Conservation (phyloP, 1,140 invertebrate genomes). For the Sinonovacula constricta region DNA sequence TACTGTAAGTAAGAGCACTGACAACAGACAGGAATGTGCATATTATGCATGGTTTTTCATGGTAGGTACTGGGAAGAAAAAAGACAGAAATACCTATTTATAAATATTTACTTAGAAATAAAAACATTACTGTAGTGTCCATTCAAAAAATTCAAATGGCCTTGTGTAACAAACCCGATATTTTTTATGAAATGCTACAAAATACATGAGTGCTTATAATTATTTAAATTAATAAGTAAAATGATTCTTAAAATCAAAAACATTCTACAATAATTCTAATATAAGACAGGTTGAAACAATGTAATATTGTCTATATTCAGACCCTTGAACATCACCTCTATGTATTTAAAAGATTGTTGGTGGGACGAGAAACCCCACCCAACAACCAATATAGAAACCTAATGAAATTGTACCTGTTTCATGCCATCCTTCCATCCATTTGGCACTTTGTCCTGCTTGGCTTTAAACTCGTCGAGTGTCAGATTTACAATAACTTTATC, state of each 20-base stretch:
- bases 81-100: no score
- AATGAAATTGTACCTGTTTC: constrained; percentile 34
- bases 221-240: background rate
- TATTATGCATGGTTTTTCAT: no score
- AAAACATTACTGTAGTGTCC: no score
- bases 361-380: no score
- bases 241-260: background rate
- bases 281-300: background rate
- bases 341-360: background rate
- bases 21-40: no score
- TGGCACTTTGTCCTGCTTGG: constrained; percentile 18
- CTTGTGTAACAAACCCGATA: no score
- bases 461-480: constrained; percentile 29
- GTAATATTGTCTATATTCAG: background rate
- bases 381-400: background rate
- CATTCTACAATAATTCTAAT: background rate
- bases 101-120: no score
- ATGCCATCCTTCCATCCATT: constrained; percentile 36
- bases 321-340: background rate
- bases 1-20: no score
- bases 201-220: no score
- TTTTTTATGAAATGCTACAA: no score
- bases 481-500: constrained; percentile 48
- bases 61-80: no score
- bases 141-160: no score